Percentiles rank a stretch among this genome's conserved stretches.
Conservation (phyloP, 1,140 invertebrate species). For the Pseudomyrmex pallidus region DNA sequence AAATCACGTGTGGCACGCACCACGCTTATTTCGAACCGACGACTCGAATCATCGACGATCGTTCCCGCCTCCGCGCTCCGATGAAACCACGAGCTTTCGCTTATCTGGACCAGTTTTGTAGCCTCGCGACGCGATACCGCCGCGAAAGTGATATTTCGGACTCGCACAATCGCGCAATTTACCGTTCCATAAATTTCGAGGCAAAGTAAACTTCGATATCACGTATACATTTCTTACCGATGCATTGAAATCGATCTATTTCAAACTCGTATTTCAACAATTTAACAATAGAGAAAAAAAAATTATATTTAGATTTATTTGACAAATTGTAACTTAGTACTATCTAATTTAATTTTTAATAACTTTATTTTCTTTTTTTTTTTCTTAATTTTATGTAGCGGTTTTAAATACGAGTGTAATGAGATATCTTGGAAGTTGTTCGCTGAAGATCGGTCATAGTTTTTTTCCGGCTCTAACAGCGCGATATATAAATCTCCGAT, state of each 20-base stretch:
- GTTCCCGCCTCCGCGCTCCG: slow-evolving; percentile 37
- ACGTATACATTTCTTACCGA: not conserved
- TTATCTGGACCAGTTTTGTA: slow-evolving; percentile 23
- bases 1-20: slow-evolving; percentile 45
- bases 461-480: not conserved
- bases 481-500: slow-evolving; percentile 32
- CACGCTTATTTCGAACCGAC: slow-evolving; percentile 13
- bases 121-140: not conserved
- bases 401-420: not conserved
- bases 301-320: too few relatives aligned
- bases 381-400: not conserved
- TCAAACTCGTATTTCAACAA: not conserved
- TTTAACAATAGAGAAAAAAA: not conserved
- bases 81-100: slow-evolving; percentile 36
- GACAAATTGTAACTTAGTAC: too few relatives aligned
- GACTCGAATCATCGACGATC: slow-evolving; percentile 23
- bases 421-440: not conserved
- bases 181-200: not conserved
- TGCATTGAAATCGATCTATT: not conserved
- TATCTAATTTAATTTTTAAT: not conserved
- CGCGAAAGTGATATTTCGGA: slow-evolving; percentile 19
- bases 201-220: not conserved
- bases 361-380: not conserved
- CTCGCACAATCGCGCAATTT: slow-evolving; percentile 38
- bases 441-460: not conserved